Base-by-base conservation (phyloP, 2,113 vertebrate genomes). In the Hyaena hyaena region DNA sequence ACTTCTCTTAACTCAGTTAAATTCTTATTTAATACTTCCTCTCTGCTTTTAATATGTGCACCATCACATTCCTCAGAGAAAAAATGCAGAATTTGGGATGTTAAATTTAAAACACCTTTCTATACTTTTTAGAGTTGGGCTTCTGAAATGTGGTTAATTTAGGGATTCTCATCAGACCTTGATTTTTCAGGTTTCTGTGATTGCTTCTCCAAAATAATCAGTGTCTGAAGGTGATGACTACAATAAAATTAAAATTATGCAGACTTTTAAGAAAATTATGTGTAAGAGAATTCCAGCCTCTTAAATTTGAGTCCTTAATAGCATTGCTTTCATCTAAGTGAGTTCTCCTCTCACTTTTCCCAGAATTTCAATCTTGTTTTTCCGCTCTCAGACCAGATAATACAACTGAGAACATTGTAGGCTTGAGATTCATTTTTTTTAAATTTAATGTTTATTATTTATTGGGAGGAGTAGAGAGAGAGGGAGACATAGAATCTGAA, bases 111-210 rank as follows among this genome's bases (percentile, higher is more conserved):
- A 91, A 76, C 12, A 63, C 48, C 26, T 96, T 93, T 91, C 26
- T 96, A 93, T 93, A 26, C 4, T 35, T 85, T 96, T 94, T 39
- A 90, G 45, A 93, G 58, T 23, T 82, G 33, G 12, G 24, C 10
- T 95, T 95, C 77, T 80, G 89, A 53, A 95, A 93, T 50, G 23
- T 77, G n/a, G 28, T 82, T 88, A 95, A 83, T 55, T 95, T 93
- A 48, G 71, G 43, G 8, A 90, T 91, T 83, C 83, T 94, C 53
- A 68, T 88, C 43, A 76, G 31, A 68, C 15, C 31, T 94, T 95
- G 55, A 43, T 79, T 96, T 96, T 95, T 95, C 61, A 96, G 43
- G 68, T 97, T 95, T 94, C 85, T 93, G 17, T 96, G 71, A 96
- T 88, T 95, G 23, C 43, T 74, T 88, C 39, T 94, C 24, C 85